Evolutionary conservation across 2,888 invertebrate species (phyloP), one percentile per base, ranked within the genome.

Genomic region (Nycteola revayana): DNA sequence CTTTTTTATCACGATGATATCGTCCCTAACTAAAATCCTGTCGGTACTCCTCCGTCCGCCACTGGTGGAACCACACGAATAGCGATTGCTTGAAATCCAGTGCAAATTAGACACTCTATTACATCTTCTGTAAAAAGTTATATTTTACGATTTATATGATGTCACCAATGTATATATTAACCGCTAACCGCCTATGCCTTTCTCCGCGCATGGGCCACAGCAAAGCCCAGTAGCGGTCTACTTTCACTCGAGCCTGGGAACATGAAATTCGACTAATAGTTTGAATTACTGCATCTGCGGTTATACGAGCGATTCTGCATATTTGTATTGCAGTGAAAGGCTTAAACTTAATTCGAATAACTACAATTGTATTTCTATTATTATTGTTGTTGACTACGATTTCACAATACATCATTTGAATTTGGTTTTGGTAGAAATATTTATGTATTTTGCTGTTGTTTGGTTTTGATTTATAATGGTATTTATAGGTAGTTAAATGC

Each of bases 241-340:
- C 87, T 88, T 87, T 88, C 87, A 82, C 87, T 76, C 49, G 59
- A 61, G 61, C 65, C 64, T 62, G 66, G 66, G 69, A 83, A 85
- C 85, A 84, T 78, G 82, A 86, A 87, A 75, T 82, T 83, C 81
- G 83, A 85, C 87, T 84, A 87, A 86, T 86, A 79, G 76, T 76
- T 77, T 83, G 76, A 86, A 75, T 81, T 85, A 86, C 50, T 66
- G 65, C 63, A 60, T 64, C 51, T 64, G 54, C 55, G 42, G 42
- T 54, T 49, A 54, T 51, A 44, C 41, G 49, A 48, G 55, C 52
- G 51, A 53, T 53, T 60, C 59, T 57, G 53, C 47, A 50, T 52
- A 42, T 49, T 46, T 46, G 42, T 55, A 57, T 51, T 65, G 56
- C 51, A 62, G 73, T 70, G 75, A 75, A 75, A 74, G 73, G 68